These are phyloP conservation scores for Apis dorsata DNA, from an alignment of 1,140 invertebrate genomes.

Conservation along the genomic window DNA sequence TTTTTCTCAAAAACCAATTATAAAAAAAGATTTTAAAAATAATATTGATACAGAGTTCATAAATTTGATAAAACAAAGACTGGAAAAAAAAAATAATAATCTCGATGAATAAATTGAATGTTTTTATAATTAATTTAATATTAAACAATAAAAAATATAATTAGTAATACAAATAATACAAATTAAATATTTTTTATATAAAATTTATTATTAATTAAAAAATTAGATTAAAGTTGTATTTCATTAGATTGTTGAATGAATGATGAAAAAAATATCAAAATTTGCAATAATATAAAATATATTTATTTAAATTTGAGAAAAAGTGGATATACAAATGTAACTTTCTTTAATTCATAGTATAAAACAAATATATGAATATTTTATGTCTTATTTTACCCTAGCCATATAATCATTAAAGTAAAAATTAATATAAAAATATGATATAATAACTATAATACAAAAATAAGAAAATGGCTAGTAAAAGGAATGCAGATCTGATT, in stretches of 20 bases:
- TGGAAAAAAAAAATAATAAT: constrained; percentile 59
- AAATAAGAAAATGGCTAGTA: too few species aligned
- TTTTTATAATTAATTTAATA: not conserved
- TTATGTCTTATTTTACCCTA: not conserved
- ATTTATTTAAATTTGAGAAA: not conserved
- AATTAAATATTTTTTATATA: too few species aligned
- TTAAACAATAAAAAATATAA: not conserved
- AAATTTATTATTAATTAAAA: too few species aligned
- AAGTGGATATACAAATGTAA: not conserved
- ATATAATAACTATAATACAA: not conserved
- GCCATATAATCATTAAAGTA: not conserved
- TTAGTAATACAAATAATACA: too few species aligned
- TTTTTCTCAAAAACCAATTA: not conserved
- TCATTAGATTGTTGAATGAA: not conserved
- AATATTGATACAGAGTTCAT: constrained; percentile 67
- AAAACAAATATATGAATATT: not conserved
- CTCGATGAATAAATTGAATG: not conserved
- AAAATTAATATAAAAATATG: constrained; percentile 26
- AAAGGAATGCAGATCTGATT: too few species aligned
- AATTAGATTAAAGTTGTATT: not conserved
- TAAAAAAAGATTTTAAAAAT: not conserved
- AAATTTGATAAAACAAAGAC: constrained; percentile 72
- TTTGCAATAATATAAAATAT: not conserved
- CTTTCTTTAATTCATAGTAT: not conserved
- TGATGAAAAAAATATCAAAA: not conserved